These are phyloP conservation scores for Eilema depressum DNA, from an alignment of 2,888 invertebrate genomes.

Conservation along the genomic window DNA sequence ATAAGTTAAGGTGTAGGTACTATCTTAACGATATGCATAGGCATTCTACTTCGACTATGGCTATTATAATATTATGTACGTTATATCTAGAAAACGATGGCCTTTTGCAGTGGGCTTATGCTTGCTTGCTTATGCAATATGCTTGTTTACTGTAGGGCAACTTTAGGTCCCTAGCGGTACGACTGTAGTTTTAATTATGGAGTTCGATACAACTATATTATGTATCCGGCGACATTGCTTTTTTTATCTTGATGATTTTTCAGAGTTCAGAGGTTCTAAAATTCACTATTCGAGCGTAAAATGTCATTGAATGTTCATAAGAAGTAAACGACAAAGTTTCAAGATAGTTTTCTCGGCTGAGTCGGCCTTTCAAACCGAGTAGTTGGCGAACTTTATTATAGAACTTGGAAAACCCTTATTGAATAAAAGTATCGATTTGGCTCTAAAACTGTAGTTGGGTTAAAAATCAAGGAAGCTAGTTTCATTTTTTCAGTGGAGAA, in stretches of 20 bases:
- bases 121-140: too few species aligned
- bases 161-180: too few species aligned
- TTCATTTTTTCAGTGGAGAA: not conserved
- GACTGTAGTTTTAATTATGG: too few species aligned
- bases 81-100: too few species aligned
- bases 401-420: constrained; percentile 12
- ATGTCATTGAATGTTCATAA: not conserved
- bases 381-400: constrained; percentile 9
- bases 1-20: too few species aligned
- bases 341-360: constrained; percentile 9
- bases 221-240: too few species aligned
- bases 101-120: too few species aligned
- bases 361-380: constrained; percentile 9
- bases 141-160: too few species aligned
- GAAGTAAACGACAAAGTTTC: constrained; percentile 5
- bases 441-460: not conserved
- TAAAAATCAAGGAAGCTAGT: not conserved
- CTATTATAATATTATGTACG: too few species aligned
- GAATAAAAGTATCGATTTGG: constrained; percentile 11
- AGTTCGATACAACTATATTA: too few species aligned
- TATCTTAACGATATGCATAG: too few species aligned
- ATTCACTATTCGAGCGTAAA: not conserved
- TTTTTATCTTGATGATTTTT: not conserved
- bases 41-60: too few species aligned
- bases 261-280: not conserved